Conservation (phyloP, 1,140 invertebrate genomes). For the Drosophila suzukii region DNA sequence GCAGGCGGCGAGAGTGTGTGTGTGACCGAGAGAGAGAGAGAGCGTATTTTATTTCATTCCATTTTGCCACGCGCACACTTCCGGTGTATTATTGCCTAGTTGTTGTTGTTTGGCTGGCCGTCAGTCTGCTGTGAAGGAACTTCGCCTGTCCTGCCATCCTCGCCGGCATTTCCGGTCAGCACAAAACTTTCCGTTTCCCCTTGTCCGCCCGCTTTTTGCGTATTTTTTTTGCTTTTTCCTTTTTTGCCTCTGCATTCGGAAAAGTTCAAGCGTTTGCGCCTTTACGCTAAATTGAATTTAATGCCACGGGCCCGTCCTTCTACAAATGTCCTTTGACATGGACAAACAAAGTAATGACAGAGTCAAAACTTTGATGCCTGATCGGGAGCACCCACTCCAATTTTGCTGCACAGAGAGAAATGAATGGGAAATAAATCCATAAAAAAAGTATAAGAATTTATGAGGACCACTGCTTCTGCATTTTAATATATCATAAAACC, state of each 20-base stretch:
- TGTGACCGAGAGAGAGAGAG: conserved; percentile 8
- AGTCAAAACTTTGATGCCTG: conserved; percentile 43
- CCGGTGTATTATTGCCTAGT: conserved; percentile 72
- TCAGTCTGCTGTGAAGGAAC: conserved; percentile 51
- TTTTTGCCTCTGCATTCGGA: conserved; percentile 32
- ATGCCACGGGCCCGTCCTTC: conserved; percentile 35
- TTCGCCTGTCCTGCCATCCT: conserved; percentile 55
- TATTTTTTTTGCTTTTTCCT: conserved; percentile 16
- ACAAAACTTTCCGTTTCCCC: conserved; percentile 49
- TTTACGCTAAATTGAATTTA: conserved; percentile 82
- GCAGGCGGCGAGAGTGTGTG: conserved; percentile 3
- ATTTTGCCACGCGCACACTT: conserved; percentile 74
- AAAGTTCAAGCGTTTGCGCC: conserved; percentile 76
- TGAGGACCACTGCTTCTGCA: too few relatives aligned
- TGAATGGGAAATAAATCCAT: background rate
- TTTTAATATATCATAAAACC: too few relatives aligned
- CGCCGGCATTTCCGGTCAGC: conserved; percentile 74
- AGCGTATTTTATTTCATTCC: conserved; percentile 57
- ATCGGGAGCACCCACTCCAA: conserved; percentile 16
- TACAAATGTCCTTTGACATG: conserved; percentile 58
- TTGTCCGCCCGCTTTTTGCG: background rate
- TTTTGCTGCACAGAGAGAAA: conserved; percentile 6
- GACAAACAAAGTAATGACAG: conserved; percentile 44
- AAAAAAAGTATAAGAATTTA: background rate
- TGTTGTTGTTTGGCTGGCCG: conserved; percentile 39